Percentiles rank a stretch among this genome's conserved stretches.
Evolutionary conservation across 2,888 invertebrate species (phyloP).

Genomic region (Nemotelus nigrinus): DNA sequence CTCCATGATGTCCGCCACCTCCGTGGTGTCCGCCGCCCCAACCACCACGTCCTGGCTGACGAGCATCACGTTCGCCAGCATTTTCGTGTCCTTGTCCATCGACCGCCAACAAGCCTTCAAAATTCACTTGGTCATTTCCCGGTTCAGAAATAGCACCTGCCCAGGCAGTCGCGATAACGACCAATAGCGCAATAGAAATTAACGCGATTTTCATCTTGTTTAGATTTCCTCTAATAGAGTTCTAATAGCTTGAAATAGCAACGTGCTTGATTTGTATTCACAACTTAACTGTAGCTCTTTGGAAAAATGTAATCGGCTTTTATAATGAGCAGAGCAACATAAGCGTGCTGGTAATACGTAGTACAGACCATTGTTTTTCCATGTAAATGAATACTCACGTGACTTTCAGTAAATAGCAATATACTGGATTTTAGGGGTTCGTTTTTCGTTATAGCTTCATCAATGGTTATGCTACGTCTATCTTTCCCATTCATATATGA

Average conservation of each 20-base stretch:
- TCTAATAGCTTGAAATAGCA: neutral
- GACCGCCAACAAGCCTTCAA: neutral
- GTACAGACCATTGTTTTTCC: no score
- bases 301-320: neutral
- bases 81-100: slow-evolving; percentile 32
- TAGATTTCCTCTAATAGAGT: neutral
- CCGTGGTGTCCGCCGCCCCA: neutral
- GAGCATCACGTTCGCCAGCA: neutral
- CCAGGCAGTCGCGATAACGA: neutral
- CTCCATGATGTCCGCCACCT: neutral
- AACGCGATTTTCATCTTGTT: neutral
- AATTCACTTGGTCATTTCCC: neutral
- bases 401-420: no score
- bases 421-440: no score
- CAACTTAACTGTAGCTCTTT: slow-evolving; percentile 1
- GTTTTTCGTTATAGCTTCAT: no score
- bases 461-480: no score
- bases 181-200: neutral
- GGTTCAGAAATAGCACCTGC: neutral
- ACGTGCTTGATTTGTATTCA: neutral
- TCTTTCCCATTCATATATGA: no score
- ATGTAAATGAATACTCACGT: no score
- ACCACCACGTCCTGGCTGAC: neutral
- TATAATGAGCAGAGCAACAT: neutral
- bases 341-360: no score